phyloP scores from a whole-genome alignment of 30 jellyfish, hydroid and myxozoan genomes.

The Phacellophora camtschatica region DNA sequence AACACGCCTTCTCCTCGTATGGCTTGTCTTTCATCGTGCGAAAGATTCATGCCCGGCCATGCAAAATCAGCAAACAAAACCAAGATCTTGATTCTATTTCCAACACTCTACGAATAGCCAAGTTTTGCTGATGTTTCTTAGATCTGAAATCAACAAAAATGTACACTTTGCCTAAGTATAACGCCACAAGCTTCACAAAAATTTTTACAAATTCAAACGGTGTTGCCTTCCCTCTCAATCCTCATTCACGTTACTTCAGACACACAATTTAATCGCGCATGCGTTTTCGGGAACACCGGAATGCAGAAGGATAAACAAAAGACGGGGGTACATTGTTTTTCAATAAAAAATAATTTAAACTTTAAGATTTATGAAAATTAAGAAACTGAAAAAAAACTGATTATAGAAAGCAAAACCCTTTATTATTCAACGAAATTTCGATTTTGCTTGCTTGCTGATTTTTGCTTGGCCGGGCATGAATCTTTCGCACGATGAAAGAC shows the following conservation, averaged over 20 bases:
- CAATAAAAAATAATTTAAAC: background rate
- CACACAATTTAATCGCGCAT: slow-evolving; percentile 71
- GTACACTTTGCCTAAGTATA: background rate
- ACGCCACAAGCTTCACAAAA: no score
- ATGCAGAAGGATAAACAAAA: slow-evolving; percentile 54
- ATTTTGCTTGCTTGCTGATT: slow-evolving; percentile 22
- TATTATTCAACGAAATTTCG: background rate
- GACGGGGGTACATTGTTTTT: slow-evolving; percentile 25
- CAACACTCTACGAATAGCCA: no score
- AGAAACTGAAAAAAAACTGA: no score
- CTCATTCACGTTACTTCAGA: slow-evolving; percentile 90
- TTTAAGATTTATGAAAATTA: no score
- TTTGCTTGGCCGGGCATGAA: slow-evolving; percentile 94
- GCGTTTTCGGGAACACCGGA: slow-evolving; percentile 64
- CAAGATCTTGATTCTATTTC: background rate
- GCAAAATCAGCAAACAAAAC: slow-evolving; percentile 35
- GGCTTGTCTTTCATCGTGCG: slow-evolving; percentile 97
- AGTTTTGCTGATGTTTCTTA: no score
- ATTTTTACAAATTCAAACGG: slow-evolving; percentile 44
- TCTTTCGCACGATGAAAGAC: slow-evolving; percentile 98
- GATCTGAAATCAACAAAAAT: background rate
- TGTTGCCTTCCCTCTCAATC: slow-evolving; percentile 43
- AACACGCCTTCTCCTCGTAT: slow-evolving; percentile 95
- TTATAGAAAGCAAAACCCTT: no score
- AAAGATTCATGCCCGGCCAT: slow-evolving; percentile 98